A percentile compares a stretch with the other conserved stretches of the same genome.
Evolutionary conservation across 1,140 invertebrate species (phyloP).

Genomic region (Scaptomyza pallida): DNA sequence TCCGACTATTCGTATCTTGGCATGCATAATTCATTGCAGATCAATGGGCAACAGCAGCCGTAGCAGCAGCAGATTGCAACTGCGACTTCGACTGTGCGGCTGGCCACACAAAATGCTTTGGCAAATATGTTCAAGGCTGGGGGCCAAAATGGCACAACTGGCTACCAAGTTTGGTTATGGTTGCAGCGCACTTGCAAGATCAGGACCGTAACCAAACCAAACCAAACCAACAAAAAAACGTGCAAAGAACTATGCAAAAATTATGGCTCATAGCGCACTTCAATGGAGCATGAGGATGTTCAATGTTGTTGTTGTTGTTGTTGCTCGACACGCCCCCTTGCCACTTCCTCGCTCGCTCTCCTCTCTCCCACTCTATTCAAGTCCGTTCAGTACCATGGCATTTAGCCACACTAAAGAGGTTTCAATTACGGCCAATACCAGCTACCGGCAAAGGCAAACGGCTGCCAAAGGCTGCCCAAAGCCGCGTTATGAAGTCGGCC

Average conservation of each 20-base stretch:
- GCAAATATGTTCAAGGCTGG: constrained; percentile 69
- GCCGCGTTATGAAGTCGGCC: constrained; percentile 43
- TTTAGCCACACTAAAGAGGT: constrained; percentile 82
- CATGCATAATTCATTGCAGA: constrained; percentile 81
- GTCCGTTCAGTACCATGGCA: constrained; percentile 36
- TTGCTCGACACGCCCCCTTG: constrained; percentile 5
- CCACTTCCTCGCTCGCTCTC: background rate
- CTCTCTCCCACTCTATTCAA: background rate
- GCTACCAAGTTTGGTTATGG: constrained; percentile 57
- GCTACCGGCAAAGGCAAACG: constrained; percentile 51
- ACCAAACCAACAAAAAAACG: constrained; percentile 52
- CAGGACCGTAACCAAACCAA: constrained; percentile 12
- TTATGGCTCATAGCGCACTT: constrained; percentile 74
- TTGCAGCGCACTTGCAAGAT: constrained; percentile 48
- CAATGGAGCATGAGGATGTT: constrained; percentile 62
- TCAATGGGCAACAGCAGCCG: constrained; percentile 60
- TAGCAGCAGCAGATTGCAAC: constrained; percentile 13
- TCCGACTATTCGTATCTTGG: constrained; percentile 55
- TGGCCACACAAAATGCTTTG: constrained; percentile 73
- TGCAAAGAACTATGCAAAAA: constrained; percentile 80
- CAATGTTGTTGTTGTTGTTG: constrained; percentile 12
- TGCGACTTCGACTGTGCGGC: constrained; percentile 3
- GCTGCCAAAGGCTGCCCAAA: constrained; percentile 58
- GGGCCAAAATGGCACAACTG: constrained; percentile 60
- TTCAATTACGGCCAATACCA: constrained; percentile 74